phyloP scores from a whole-genome alignment of 2,888 invertebrate genomes.

The Ornithoptera priamus region DNA sequence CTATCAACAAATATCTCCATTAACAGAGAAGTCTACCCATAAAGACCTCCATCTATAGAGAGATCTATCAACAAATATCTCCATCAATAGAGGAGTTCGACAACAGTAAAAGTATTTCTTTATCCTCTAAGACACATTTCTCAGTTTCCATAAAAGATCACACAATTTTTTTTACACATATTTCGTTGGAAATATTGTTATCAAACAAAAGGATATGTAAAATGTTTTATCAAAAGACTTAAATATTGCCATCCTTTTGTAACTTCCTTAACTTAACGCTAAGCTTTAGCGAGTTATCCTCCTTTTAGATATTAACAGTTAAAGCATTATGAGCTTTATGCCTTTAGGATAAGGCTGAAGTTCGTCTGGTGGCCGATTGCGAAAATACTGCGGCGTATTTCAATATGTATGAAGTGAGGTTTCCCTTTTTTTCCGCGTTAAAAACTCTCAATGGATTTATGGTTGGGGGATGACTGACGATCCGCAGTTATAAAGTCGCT shows the following conservation, averaged over 20 bases:
- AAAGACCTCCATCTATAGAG: too few species aligned
- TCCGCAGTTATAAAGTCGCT: too few species aligned
- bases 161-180: too few species aligned
- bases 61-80: too few species aligned
- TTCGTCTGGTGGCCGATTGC: not conserved
- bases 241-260: constrained; percentile 11
- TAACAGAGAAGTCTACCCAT: too few species aligned
- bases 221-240: constrained; percentile 7
- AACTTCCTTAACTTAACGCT: constrained; percentile 14
- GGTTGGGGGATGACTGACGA: too few species aligned
- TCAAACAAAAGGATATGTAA: constrained; percentile 17
- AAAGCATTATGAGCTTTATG: not conserved
- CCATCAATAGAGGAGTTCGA: too few species aligned
- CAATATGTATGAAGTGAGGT: not conserved
- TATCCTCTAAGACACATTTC: too few species aligned
- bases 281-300: constrained; percentile 6
- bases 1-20: too few species aligned
- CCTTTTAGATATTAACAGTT: not conserved
- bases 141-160: too few species aligned
- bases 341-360: not conserved
- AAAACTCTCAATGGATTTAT: not conserved
- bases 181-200: not conserved
- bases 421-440: not conserved
- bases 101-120: too few species aligned
- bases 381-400: not conserved